Evolutionary conservation across 2,797 vertebrate genomes (phyloP).

Genomic region (Phrynocephalus guinanensis): DNA sequence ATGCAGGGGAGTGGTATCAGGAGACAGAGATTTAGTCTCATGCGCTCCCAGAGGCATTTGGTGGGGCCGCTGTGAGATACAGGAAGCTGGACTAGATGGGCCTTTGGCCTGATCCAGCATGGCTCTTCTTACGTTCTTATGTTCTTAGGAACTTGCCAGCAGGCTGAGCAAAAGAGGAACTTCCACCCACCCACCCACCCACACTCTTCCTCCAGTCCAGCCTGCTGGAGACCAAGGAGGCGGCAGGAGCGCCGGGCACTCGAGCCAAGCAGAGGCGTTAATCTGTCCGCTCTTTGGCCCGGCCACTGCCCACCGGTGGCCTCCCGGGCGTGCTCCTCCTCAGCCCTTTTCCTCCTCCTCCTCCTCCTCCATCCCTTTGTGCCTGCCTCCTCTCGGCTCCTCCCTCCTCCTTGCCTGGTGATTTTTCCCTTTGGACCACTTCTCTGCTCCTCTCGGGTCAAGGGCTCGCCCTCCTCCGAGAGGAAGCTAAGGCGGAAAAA

Average conservation of each 20-base stretch:
- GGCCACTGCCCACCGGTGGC: too few relatives aligned
- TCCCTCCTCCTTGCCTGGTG: slow-evolving; percentile 50
- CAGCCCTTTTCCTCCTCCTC: neutral
- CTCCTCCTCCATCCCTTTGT: neutral
- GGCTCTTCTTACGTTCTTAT: too few relatives aligned
- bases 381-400: neutral
- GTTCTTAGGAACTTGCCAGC: neutral
- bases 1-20: too few relatives aligned
- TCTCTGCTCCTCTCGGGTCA: slow-evolving; percentile 63
- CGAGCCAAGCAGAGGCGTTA: too few relatives aligned
- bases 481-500: slow-evolving; percentile 65
- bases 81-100: too few relatives aligned
- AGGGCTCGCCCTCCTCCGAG: slow-evolving; percentile 79
- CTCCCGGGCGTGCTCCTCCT: neutral
- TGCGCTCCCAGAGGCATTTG: too few relatives aligned
- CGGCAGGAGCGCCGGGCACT: too few relatives aligned
- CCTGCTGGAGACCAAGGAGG: neutral
- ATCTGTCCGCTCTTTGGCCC: too few relatives aligned
- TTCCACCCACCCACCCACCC: too few relatives aligned
- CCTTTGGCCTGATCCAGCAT: too few relatives aligned
- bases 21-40: too few relatives aligned
- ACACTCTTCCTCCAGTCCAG: neutral
- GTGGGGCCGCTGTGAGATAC: too few relatives aligned
- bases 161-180: neutral
- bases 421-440: slow-evolving; percentile 57